Percentiles rank a stretch among this genome's conserved stretches.
These are phyloP conservation scores for Hydriomena furcata DNA, from an alignment of 2,888 invertebrate genomes.

Conservation along the genomic window DNA sequence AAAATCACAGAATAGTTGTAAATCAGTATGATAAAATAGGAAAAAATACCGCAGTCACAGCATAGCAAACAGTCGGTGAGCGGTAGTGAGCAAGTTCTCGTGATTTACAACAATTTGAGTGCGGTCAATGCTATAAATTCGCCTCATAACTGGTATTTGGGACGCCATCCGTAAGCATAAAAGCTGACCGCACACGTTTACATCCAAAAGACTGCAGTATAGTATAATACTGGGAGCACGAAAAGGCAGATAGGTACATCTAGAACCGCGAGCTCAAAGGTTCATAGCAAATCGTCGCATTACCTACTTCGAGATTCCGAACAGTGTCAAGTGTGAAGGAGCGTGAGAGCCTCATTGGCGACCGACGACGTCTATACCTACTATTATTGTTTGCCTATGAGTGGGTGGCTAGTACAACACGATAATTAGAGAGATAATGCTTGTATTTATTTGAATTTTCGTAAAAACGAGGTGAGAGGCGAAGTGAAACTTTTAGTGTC, in stretches of 20 bases:
- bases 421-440: conserved; percentile 38
- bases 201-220: conserved; percentile 36
- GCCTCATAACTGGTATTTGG: conserved; percentile 51
- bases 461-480: conserved; percentile 34
- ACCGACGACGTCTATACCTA: conserved; percentile 8
- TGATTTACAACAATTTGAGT: conserved; percentile 44
- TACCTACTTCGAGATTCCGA: conserved; percentile 34
- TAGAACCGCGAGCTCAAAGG: conserved; percentile 22
- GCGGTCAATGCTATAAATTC: conserved; percentile 45
- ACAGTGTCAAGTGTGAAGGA: conserved; percentile 52
- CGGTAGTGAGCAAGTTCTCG: conserved; percentile 27
- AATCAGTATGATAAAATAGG: background rate
- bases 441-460: conserved; percentile 38
- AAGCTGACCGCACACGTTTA: conserved; percentile 40
- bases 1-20: background rate
- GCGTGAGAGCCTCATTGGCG: conserved; percentile 45
- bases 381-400: conserved; percentile 14
- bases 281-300: conserved; percentile 23
- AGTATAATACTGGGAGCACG: conserved; percentile 34
- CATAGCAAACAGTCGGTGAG: conserved; percentile 6
- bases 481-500: conserved; percentile 40
- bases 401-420: conserved; percentile 40
- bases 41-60: conserved; percentile 31
- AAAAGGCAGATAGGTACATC: conserved; percentile 17
- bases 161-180: conserved; percentile 40